Evolutionary conservation across 2,888 invertebrate genomes (phyloP).

Genomic region (Drosophila setosimentum): DNA sequence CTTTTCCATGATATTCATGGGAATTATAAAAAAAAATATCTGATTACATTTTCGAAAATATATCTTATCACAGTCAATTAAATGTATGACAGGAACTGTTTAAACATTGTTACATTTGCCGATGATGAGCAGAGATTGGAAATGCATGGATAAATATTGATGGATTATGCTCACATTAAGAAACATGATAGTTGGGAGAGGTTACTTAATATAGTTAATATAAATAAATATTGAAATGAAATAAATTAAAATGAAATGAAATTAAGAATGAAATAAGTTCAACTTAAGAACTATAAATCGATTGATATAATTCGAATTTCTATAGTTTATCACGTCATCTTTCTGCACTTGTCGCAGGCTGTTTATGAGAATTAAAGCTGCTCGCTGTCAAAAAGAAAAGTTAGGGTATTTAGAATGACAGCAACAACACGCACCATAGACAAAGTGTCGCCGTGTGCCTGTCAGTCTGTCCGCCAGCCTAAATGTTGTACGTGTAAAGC

Average conservation of each 20-base stretch:
- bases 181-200: neutral
- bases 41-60: neutral
- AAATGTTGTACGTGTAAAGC: conserved; percentile 77
- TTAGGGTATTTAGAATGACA: conserved; percentile 7
- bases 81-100: neutral
- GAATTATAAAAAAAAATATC: neutral
- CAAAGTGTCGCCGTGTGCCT: conserved; percentile 48
- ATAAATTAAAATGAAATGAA: neutral
- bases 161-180: neutral
- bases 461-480: conserved; percentile 36
- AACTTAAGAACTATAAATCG: too few relatives aligned
- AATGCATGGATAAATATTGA: neutral
- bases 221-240: too few relatives aligned
- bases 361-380: neutral
- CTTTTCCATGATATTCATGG: conserved; percentile 1
- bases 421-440: conserved; percentile 47
- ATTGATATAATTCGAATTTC: neutral
- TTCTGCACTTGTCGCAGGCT: neutral
- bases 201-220: neutral
- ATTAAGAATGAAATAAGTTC: too few relatives aligned
- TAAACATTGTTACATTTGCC: neutral
- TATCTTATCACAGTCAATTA: neutral
- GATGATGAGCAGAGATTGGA: neutral
- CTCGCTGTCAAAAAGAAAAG: neutral
- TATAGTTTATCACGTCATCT: accelerated